Evolutionary conservation across 2,888 invertebrate species (phyloP).

Genomic region (Coleophora deauratella): DNA sequence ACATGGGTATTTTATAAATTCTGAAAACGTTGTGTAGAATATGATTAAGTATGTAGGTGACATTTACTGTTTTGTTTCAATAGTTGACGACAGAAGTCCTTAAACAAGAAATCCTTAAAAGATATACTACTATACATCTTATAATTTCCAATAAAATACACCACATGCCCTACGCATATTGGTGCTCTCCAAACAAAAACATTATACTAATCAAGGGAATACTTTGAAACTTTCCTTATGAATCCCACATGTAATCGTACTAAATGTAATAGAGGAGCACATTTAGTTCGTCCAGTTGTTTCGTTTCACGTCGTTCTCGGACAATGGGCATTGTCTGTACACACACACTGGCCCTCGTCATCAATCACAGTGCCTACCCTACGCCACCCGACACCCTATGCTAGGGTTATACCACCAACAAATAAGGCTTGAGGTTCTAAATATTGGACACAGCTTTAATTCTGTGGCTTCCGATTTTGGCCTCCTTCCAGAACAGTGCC

Average conservation of each 20-base stretch:
- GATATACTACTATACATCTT: too few relatives aligned
- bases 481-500: too few relatives aligned
- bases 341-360: constrained; percentile 52
- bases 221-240: constrained; percentile 24
- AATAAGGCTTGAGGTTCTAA: too few relatives aligned
- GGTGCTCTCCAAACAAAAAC: neutral
- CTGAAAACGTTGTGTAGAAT: constrained; percentile 22
- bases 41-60: neutral
- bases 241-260: constrained; percentile 34
- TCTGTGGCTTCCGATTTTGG: too few relatives aligned
- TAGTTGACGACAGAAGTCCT: too few relatives aligned
- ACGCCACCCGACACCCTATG: constrained; percentile 16
- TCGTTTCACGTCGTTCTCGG: constrained; percentile 52
- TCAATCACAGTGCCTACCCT: constrained; percentile 49
- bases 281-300: constrained; percentile 54
- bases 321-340: constrained; percentile 48
- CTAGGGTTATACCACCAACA: too few relatives aligned
- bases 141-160: neutral
- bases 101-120: too few relatives aligned
- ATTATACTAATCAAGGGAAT: constrained; percentile 26
- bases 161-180: neutral
- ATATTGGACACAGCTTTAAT: too few relatives aligned
- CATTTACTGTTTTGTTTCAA: too few relatives aligned
- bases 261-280: constrained; percentile 48
- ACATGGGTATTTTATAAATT: constrained; percentile 37